These are phyloP conservation scores for Chalcosyrphus nemorum DNA, from an alignment of 2,888 invertebrate genomes.

Conservation along the genomic window DNA sequence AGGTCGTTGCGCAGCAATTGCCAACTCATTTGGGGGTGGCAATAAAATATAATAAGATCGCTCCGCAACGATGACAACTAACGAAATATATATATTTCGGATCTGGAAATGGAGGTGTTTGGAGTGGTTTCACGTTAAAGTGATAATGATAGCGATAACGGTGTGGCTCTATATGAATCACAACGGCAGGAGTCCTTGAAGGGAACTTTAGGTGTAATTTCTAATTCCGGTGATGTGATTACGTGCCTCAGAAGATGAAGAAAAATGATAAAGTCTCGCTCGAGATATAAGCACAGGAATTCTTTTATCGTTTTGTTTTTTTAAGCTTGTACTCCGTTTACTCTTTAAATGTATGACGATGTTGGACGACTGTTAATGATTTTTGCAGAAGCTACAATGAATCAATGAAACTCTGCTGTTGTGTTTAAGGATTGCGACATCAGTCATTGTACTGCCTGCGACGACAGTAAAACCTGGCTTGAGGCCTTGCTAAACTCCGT, in stretches of 20 bases:
- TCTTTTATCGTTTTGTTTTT: not conserved
- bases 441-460: no score
- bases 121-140: constrained; percentile 65
- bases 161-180: constrained; percentile 51
- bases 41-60: constrained; percentile 70
- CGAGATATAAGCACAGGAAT: not conserved
- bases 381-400: no score
- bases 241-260: constrained; percentile 1
- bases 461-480: no score
- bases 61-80: constrained; percentile 50
- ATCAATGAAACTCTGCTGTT: no score
- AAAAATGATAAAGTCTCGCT: not conserved
- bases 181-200: constrained; percentile 15
- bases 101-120: constrained; percentile 50
- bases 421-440: no score
- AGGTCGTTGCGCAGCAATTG: constrained; percentile 48
- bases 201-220: constrained; percentile 39
- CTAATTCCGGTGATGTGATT: constrained; percentile 34
- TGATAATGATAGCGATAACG: constrained; percentile 62
- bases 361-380: no score
- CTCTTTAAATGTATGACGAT: no score
- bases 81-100: constrained; percentile 42
- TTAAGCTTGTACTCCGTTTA: not conserved
- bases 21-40: constrained; percentile 46
- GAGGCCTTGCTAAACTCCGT: no score